A percentile compares a stretch with the other conserved stretches of the same genome.
Conservation (phyloP, 2,888 invertebrate species). For the Cephalotes varians region DNA sequence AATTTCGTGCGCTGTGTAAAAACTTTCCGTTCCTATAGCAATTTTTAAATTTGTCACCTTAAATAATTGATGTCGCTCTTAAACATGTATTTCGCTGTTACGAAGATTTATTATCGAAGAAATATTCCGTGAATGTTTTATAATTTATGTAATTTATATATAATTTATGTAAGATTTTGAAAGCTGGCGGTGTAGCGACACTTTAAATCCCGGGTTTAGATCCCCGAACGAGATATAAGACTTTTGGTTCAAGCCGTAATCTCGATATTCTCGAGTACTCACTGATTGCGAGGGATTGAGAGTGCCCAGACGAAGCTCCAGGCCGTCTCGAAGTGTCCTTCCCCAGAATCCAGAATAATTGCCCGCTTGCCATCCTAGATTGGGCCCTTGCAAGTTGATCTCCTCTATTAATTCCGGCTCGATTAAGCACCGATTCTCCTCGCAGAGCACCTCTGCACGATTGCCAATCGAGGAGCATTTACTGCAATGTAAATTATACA, state of each 20-base stretch:
- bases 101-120: background rate
- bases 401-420: slow-evolving; percentile 90
- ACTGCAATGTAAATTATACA: slow-evolving; percentile 84
- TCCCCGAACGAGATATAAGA: no score
- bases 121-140: background rate
- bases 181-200: no score
- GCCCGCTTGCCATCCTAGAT: slow-evolving; percentile 91
- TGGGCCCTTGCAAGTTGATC: slow-evolving; percentile 88
- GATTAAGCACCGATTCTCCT: slow-evolving; percentile 91
- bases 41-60: slow-evolving; percentile 16
- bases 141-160: no score
- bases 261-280: slow-evolving; percentile 61
- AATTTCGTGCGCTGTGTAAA: background rate
- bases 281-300: slow-evolving; percentile 87
- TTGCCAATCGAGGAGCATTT: slow-evolving; percentile 86
- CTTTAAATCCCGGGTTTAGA: no score
- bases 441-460: slow-evolving; percentile 88
- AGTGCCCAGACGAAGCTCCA: slow-evolving; percentile 91
- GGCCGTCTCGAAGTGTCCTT: slow-evolving; percentile 92
- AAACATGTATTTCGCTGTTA: background rate
- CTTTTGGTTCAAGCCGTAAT: background rate
- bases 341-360: slow-evolving; percentile 96
- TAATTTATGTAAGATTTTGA: no score
- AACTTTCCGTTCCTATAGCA: background rate
- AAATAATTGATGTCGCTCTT: background rate